These are phyloP conservation scores for Fissipunctia ypsillon DNA, from an alignment of 2,888 invertebrate genomes.

Conservation along the genomic window DNA sequence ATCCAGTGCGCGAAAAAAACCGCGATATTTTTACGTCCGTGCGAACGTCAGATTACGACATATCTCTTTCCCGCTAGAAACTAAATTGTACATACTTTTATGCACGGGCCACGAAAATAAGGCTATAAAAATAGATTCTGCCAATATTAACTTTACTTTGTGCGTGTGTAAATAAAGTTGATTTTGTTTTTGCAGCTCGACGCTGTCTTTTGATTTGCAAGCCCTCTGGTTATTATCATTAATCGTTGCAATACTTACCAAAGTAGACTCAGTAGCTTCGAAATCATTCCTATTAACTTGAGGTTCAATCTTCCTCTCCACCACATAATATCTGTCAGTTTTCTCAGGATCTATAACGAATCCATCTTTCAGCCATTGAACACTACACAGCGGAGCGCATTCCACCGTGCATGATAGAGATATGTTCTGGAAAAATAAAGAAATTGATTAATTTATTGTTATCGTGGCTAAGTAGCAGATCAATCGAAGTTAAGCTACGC, in stretches of 20 bases:
- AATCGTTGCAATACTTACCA: slow-evolving; percentile 84
- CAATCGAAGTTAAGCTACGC: too few relatives aligned
- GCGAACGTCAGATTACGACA: too few relatives aligned
- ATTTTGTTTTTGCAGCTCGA: neutral
- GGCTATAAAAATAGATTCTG: neutral
- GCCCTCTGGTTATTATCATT: neutral
- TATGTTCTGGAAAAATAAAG: slow-evolving; percentile 89
- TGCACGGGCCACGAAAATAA: neutral
- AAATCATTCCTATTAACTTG: slow-evolving; percentile 96
- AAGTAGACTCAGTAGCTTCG: slow-evolving; percentile 96
- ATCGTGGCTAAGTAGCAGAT: too few relatives aligned
- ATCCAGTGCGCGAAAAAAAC: too few relatives aligned
- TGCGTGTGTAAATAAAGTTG: neutral
- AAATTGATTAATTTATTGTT: too few relatives aligned
- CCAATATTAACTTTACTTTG: neutral
- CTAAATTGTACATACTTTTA: neutral
- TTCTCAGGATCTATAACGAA: slow-evolving; percentile 92
- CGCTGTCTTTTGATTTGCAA: neutral
- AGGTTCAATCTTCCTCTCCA: slow-evolving; percentile 92
- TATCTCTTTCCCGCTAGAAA: neutral
- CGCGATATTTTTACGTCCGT: too few relatives aligned
- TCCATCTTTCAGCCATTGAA: slow-evolving; percentile 96
- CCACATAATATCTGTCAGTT: slow-evolving; percentile 92
- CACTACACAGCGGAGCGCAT: slow-evolving; percentile 96
- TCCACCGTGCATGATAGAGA: slow-evolving; percentile 96